Conservation (phyloP, 92 coral and sea anemone species). For the Pocillopora grandis region DNA sequence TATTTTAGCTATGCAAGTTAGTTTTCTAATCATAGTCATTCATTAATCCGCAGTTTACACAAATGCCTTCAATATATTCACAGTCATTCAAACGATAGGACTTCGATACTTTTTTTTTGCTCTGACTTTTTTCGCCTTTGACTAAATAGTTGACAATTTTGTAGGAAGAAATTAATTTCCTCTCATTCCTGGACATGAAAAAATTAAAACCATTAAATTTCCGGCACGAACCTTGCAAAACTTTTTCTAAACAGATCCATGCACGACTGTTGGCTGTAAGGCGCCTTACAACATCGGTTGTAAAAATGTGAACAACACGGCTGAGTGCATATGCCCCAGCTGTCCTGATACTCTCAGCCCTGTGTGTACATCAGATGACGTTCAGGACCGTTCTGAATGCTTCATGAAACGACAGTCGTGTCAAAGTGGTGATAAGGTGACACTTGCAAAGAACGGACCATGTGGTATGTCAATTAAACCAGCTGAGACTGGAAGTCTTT, state of each 20-base stretch:
- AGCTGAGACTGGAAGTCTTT: no score
- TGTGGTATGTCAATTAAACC: constrained; percentile 25
- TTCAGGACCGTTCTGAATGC: constrained; percentile 37
- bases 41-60: no score
- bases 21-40: constrained; percentile 28
- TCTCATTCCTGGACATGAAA: background rate
- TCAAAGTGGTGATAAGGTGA: background rate
- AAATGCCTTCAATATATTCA: no score
- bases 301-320: constrained; percentile 8
- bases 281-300: constrained; percentile 51
- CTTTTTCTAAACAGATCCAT: constrained; percentile 11
- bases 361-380: constrained; percentile 36
- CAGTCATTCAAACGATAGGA: no score
- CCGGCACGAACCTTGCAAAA: background rate
- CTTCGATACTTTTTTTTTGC: no score
- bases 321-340: constrained; percentile 41
- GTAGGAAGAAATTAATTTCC: background rate
- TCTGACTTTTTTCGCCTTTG: background rate
- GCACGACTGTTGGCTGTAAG: constrained; percentile 35
- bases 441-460: constrained; percentile 23
- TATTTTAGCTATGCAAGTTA: constrained; percentile 20
- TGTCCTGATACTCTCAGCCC: constrained; percentile 23
- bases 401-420: constrained; percentile 31
- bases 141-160: no score
- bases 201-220: background rate